Base-by-base conservation (phyloP, 2,113 vertebrate species). In the Xiphorhynchus elegans region DNA sequence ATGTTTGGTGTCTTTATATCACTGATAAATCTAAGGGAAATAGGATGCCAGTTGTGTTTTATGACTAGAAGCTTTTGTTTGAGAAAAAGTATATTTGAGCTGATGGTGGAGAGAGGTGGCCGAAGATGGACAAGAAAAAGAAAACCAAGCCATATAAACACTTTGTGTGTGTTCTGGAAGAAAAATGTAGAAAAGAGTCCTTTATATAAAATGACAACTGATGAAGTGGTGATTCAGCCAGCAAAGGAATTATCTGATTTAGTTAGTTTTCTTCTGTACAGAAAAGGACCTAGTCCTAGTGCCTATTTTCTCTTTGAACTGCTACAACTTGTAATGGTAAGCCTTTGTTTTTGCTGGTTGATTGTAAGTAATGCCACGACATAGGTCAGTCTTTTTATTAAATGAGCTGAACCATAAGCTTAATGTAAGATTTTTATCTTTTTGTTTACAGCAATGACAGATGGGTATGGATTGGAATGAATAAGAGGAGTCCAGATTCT, bases 381-480 rank as follows among this genome's bases (percentile, higher is more conserved):
- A 35, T 26, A 55, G 47, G 62, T 82, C 29, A 63, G 29, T n/a
- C 16, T 75, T 67, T 66, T 21, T 80, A 3, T 46, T 93, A 76
- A 87, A 59, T 89, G 33, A 93, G 49, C 79, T 95, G 77, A 80
- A 44, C 49, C 64, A 40, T 83, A 19, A 42, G 4, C 33, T 68
- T 94, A 17, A 26, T 7, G 16, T 91, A 26, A 89, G 37, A 49
- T 68, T 95, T 95, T 37, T 44, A 31, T 59, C 37, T 53, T 53
- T 19, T 84, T 93, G 28, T 89, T 97, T 85, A 40, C 96, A 98
- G 98, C 86, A 97, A 99, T 96, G 97, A 98, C 80, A 98, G 99
- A 49, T 99, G 98, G 98, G 98, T 99, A 89, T 99, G 99, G 99
- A 97, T 99, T 35, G 99, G 99, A 82, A 98, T 99, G 96, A 99